Percentiles rank a stretch among this genome's conserved stretches.
Evolutionary conservation across 2,797 vertebrate species (phyloP).

Genomic region (Falco biarmicus): DNA sequence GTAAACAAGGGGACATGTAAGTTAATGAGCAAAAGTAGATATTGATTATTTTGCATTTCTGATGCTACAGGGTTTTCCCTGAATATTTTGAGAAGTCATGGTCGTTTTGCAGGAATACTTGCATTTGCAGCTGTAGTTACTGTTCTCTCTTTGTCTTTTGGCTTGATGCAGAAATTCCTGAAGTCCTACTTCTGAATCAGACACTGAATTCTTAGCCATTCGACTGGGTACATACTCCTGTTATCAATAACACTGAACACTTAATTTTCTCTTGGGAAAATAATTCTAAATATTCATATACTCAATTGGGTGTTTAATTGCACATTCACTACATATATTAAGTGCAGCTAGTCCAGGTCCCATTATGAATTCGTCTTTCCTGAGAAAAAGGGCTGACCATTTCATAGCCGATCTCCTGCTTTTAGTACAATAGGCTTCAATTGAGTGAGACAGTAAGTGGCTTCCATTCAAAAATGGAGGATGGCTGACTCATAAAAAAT

Average conservation of each 20-base stretch:
- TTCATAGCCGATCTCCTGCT: background rate
- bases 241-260: background rate
- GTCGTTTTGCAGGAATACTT: background rate
- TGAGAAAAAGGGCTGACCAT: background rate
- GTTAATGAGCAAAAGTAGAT: background rate
- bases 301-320: constrained; percentile 39
- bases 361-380: background rate
- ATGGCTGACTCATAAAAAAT: background rate
- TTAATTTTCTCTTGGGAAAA: background rate
- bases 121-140: background rate
- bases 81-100: background rate
- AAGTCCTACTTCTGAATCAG: background rate
- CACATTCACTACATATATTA: background rate
- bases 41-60: background rate
- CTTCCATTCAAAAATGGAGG: background rate
- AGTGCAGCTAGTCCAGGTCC: background rate
- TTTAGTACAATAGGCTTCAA: background rate
- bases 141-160: background rate
- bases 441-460: background rate
- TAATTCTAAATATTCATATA: constrained; percentile 27
- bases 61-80: background rate
- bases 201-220: background rate
- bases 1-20: background rate
- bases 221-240: background rate
- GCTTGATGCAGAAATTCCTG: background rate